Base-by-base conservation (phyloP, 2,113 vertebrate species). In the Callipepla squamata region DNA sequence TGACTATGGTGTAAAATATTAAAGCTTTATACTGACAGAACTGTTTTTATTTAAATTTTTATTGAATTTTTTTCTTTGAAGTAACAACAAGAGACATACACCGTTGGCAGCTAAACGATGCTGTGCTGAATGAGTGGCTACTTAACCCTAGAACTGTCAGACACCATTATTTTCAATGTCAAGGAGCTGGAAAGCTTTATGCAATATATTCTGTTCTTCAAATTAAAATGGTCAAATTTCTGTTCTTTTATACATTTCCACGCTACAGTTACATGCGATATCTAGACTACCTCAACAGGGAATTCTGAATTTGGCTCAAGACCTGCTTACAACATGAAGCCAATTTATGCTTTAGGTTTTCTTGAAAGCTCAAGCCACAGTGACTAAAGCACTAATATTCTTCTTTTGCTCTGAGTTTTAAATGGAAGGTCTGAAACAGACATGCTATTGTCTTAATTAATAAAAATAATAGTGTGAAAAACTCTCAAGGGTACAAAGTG, bases 1-100 rank as follows among this genome's bases (percentile, higher is more conserved):
- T 87, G 70, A 90, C 19, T 93, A 72, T 87, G 19, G 38, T 91
- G 53, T 94, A 90, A 96, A 97, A 96, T 96, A 96, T 94, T 96
- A 95, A 97, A 97, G 95, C 58, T 87, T 92, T 93, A 73, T 66
- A 76, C 82, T 89, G 93, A 95, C 95, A 91, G 66, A 74, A 95
- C 89, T 91, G 63, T 96, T 95, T 97, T 97, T 94, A 96, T 96
- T 96, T 96, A 95, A 95, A 95, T 95, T 95, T 97, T 85, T 94
- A 89, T 94, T 91, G 86, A 91, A 91, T 96, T 95, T 95, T 95
- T 93, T 89, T 79, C 85, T 96, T 97, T 97, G 94, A 97, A 97
- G 87, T 96, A 97, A 96, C 91, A 96, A 96, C 72, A 95, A 83
- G 85, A 96, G 94, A 92, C 80, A 93, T 84, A 75, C 22, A 57